Evolutionary conservation across 2,888 invertebrate genomes (phyloP).

Genomic region (Plutella xylostella): DNA sequence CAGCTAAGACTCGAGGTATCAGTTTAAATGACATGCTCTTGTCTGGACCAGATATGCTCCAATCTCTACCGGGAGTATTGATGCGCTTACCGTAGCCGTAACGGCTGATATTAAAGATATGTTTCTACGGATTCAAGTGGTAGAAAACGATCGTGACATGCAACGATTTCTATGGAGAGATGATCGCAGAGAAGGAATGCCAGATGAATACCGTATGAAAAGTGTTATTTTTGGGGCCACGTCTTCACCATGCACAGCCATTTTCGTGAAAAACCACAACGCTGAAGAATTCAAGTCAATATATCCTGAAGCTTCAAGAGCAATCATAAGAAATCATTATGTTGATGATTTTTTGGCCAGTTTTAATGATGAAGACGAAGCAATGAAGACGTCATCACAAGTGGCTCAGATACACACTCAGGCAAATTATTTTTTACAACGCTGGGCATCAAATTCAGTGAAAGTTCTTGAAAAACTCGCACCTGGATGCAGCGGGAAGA

Average conservation of each 20-base stretch:
- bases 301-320: background rate
- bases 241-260: background rate
- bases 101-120: constrained; percentile 10
- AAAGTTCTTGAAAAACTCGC: constrained; percentile 1
- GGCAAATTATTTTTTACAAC: background rate
- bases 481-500: constrained; percentile 2
- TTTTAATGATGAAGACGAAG: background rate
- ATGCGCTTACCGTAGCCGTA: constrained; percentile 5
- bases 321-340: background rate
- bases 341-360: background rate
- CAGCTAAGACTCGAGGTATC: background rate
- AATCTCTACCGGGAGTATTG: background rate
- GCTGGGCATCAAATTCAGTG: constrained; percentile 8
- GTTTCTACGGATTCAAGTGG: constrained; percentile 10
- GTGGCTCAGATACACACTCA: background rate
- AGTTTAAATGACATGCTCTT: background rate
- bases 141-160: background rate
- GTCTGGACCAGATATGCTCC: background rate
- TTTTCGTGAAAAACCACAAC: background rate
- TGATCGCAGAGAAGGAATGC: background rate
- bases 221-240: constrained; percentile 3
- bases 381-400: background rate
- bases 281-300: background rate
- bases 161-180: constrained; percentile 8
- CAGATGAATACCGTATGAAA: background rate